phyloP scores from a whole-genome alignment of 2,113 vertebrate genomes.

The Mastomys coucha region DNA sequence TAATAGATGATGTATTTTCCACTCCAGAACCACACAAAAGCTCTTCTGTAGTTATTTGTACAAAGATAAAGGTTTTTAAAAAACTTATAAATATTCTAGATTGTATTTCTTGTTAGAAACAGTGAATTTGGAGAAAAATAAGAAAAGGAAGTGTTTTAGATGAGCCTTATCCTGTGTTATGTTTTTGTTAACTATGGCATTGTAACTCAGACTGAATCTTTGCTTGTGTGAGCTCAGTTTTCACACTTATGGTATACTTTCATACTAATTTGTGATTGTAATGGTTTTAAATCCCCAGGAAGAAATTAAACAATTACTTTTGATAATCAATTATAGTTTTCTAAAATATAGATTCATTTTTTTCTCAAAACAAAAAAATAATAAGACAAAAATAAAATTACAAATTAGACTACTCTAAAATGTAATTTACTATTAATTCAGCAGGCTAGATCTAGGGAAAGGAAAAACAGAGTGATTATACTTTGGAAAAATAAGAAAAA shows the following conservation, averaged over 20 bases:
- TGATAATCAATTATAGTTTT: background rate
- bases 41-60: background rate
- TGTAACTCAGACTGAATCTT: background rate
- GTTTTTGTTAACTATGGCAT: background rate
- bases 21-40: background rate
- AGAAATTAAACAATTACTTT: background rate
- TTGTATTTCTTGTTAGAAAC: background rate
- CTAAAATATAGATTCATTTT: background rate
- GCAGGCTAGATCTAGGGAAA: background rate
- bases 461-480: background rate
- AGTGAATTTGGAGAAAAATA: background rate
- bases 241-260: background rate
- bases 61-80: background rate
- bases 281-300: background rate
- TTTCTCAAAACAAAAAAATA: background rate
- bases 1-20: background rate
- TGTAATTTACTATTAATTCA: background rate
- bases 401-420: background rate
- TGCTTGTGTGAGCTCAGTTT: background rate
- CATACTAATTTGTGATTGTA: background rate
- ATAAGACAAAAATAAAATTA: background rate
- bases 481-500: conserved; percentile 46
- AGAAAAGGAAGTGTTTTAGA: background rate
- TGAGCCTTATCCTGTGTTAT: background rate
- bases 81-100: background rate